Conservation (phyloP, 2,888 invertebrate species). For the Brachypalpus laphriformis region DNA sequence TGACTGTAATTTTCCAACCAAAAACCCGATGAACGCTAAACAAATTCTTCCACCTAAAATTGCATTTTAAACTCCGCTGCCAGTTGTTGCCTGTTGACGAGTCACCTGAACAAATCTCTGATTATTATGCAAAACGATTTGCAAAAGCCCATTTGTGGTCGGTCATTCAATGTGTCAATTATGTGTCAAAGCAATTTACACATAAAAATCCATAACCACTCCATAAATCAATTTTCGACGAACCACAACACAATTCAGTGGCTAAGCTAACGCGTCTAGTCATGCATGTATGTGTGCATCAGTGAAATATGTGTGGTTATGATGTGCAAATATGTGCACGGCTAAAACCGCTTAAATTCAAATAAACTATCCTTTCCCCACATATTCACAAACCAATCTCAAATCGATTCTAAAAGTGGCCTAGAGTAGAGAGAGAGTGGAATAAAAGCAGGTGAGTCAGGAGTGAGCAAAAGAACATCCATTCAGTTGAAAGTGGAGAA, state of each 20-base stretch:
- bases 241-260: slow-evolving; percentile 32
- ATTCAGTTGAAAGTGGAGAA: slow-evolving; percentile 46
- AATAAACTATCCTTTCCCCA: slow-evolving; percentile 15
- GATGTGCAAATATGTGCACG: slow-evolving; percentile 46
- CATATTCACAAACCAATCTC: not conserved
- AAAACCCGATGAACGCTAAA: not conserved
- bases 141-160: slow-evolving; percentile 57
- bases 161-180: slow-evolving; percentile 63
- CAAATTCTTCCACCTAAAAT: not conserved
- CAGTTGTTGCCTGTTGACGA: slow-evolving; percentile 4
- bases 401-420: slow-evolving; percentile 57
- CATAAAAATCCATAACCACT: slow-evolving; percentile 48
- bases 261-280: slow-evolving; percentile 14
- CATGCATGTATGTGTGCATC: not conserved
- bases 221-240: slow-evolving; percentile 49
- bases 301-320: slow-evolving; percentile 58
- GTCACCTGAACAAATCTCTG: slow-evolving; percentile 36
- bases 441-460: not conserved
- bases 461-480: slow-evolving; percentile 31
- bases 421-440: slow-evolving; percentile 5
- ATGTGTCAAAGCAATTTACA: slow-evolving; percentile 68
- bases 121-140: slow-evolving; percentile 53
- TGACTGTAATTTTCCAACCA: not conserved
- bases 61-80: not conserved
- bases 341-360: slow-evolving; percentile 33